Conservation (phyloP, 2,888 invertebrate genomes). For the Dolomedes plantarius region DNA sequence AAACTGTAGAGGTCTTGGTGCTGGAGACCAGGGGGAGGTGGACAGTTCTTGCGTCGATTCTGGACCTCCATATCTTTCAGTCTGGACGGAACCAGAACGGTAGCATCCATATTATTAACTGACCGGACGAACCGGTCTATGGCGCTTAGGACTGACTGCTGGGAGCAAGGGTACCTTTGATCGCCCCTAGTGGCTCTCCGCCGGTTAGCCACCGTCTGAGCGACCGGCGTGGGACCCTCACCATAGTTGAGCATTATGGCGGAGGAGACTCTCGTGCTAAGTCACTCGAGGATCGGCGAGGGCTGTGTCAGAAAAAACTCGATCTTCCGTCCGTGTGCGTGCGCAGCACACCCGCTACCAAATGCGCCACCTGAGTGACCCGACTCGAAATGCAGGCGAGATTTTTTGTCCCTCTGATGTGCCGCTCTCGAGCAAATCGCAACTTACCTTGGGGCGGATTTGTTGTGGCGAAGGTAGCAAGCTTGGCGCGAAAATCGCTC, state of each 20-base stretch:
- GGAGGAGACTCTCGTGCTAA: slow-evolving; percentile 13
- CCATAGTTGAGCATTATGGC: slow-evolving; percentile 65
- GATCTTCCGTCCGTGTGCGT: slow-evolving; percentile 65
- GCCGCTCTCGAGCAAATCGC: slow-evolving; percentile 22
- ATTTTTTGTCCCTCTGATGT: slow-evolving; percentile 49
- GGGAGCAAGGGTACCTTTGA: slow-evolving; percentile 79
- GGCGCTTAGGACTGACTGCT: slow-evolving; percentile 87
- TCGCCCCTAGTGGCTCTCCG: slow-evolving; percentile 39
- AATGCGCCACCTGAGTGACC: slow-evolving; percentile 68
- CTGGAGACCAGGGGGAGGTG: slow-evolving; percentile 53
- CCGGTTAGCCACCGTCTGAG: slow-evolving; percentile 18
- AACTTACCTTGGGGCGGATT: slow-evolving; percentile 52
- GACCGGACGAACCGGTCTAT: slow-evolving; percentile 77
- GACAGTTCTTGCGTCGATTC: slow-evolving; percentile 46
- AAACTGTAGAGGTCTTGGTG: slow-evolving; percentile 74
- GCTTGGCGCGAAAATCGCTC: slow-evolving; percentile 43
- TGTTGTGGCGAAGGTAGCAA: background rate
- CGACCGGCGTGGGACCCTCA: slow-evolving; percentile 42
- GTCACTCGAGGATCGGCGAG: slow-evolving; percentile 19
- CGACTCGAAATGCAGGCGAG: slow-evolving; percentile 45
- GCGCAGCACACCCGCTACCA: slow-evolving; percentile 64
- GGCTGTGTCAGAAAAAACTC: background rate
- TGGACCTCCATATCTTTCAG: slow-evolving; percentile 76
- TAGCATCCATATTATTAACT: slow-evolving; percentile 77
- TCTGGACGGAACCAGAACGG: slow-evolving; percentile 77